A percentile compares a stretch with the other conserved stretches of the same genome.
Conservation (phyloP, 2,888 invertebrate species). For the Heliconius sara region DNA sequence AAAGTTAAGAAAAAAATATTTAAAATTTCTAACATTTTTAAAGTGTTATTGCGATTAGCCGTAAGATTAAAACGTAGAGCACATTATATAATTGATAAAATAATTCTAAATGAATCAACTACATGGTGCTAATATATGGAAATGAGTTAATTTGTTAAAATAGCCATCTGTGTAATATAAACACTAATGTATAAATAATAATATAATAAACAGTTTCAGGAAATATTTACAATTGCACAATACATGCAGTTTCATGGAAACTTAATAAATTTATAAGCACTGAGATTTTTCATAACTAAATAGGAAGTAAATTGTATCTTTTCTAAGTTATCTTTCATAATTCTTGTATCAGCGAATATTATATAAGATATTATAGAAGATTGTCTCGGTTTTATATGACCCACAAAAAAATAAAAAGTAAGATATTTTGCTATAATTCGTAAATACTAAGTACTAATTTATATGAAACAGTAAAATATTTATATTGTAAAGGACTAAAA, state of each 20-base stretch:
- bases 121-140: neutral
- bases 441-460: neutral
- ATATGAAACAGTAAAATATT: neutral
- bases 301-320: neutral
- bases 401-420: neutral
- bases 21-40: neutral
- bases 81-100: neutral
- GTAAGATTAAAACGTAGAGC: neutral
- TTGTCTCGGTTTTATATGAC: neutral
- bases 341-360: too few relatives aligned
- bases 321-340: too few relatives aligned
- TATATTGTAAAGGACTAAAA: slow-evolving; percentile 17
- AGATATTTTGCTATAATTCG: neutral
- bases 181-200: slow-evolving; percentile 1
- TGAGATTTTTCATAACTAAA: neutral
- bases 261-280: slow-evolving; percentile 27
- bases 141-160: neutral
- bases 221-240: slow-evolving; percentile 31
- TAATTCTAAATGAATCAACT: neutral
- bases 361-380: neutral
- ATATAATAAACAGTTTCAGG: slow-evolving; percentile 35
- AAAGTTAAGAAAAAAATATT: too few relatives aligned
- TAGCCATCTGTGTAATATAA: neutral
- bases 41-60: too few relatives aligned
- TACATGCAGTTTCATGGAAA: slow-evolving; percentile 25